Base-by-base conservation (phyloP, 2,888 invertebrate genomes). In the Andrena haemorrhoa region DNA sequence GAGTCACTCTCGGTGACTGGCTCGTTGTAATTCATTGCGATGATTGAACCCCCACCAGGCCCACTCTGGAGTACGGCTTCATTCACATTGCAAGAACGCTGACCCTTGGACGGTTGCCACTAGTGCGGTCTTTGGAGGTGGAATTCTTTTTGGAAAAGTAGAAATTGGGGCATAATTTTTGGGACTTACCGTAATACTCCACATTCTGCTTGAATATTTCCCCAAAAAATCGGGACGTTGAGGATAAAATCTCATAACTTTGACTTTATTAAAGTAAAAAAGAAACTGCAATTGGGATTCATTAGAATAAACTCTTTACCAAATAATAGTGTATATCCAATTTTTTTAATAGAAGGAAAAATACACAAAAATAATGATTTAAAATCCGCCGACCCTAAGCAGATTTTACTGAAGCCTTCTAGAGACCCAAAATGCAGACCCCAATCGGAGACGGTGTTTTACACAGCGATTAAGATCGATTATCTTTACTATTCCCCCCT, bases 21-120 rank as follows among this genome's bases (percentile, higher is more conserved):
- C 87, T 92, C 89, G 89, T 89, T 92, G 92, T 92, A 91, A 91
- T 92, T 91, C 91, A 91, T 91, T 90, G 90, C 89, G 90, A 88
- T 86, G 88, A 91, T 91, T 89, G 88, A 85, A 78, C 76, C 79
- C 81, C 79, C 77, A 72, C 86, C 74, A 41, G 2, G 23, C 20
- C 35, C 31, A 26, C 31, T 26, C 20, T 33, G n/a, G 51, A 58
- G 58, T 87, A 75, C 79, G 74, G 87, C 76, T 80, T 61, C 80
- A 53, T 75, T 87, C 86, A 88, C 88, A 88, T 79, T 66, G 75
- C 75, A 3, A 29, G 75, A 60, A 47, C 63, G 35, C 35, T 66
- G 56, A 56, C 75, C 49, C 63, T 70, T 31, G 23, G 26, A 26
- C 63, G 6, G 7, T 16, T n/a, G 41, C 23, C 16, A 12, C 10